These are phyloP conservation scores for Imbricaverruca yamaguchii DNA, from an alignment of 2,888 invertebrate genomes.

Conservation along the genomic window DNA sequence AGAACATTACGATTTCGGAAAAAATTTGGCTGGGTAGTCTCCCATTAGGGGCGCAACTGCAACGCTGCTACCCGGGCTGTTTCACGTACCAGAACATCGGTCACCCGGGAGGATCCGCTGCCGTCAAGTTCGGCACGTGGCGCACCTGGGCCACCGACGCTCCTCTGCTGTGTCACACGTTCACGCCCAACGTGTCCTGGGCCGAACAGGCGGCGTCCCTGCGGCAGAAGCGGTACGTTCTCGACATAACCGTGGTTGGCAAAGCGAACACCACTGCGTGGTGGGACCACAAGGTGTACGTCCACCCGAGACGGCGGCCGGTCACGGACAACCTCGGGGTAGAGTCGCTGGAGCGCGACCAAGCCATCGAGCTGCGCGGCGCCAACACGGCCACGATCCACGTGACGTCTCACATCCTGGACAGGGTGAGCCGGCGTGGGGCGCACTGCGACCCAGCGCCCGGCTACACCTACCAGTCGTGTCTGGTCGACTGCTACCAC, in stretches of 20 bases:
- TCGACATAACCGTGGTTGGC: neutral
- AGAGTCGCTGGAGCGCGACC: neutral
- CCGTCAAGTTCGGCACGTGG: neutral
- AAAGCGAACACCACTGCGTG: neutral
- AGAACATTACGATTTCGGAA: neutral
- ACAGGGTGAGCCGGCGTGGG: neutral
- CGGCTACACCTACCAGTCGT: neutral
- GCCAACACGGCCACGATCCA: neutral
- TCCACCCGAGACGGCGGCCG: neutral
- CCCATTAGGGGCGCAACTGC: neutral
- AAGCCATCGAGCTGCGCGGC: neutral
- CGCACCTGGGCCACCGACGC: neutral
- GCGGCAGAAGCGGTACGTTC: too few species aligned
- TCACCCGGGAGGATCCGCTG: neutral
- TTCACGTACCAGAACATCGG: too few species aligned
- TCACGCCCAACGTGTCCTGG: slow-evolving; percentile 1
- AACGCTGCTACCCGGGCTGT: neutral
- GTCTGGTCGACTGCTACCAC: neutral
- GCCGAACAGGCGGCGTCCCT: neutral
- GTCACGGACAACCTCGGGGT: neutral
- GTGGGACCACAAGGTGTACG: neutral
- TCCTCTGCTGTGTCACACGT: neutral
- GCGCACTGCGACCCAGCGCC: neutral
- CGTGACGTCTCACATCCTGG: neutral
- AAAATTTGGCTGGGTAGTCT: neutral